Base-by-base conservation (phyloP, 2,797 vertebrate genomes). In the Taeniopygia guttata region DNA sequence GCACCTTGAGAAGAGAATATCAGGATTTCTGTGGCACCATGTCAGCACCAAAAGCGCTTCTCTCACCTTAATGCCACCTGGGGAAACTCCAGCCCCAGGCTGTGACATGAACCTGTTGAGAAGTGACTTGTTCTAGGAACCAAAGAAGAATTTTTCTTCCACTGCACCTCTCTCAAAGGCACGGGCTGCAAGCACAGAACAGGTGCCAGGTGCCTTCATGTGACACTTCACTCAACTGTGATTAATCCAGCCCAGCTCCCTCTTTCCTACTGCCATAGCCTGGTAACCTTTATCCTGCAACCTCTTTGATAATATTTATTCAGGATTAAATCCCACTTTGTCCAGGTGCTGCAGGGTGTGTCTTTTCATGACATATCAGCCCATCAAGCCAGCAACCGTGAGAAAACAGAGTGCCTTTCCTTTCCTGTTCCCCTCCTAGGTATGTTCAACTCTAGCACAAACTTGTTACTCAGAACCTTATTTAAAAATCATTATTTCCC, bases 41-140 rank as follows among this genome's bases (percentile, higher is more conserved):
- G 8, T 11, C 46, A 78, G 54, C 46, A 54, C 16, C 42, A 32
- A 32, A 70, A 45, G 12, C 62, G 66, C 48, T 49, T 17, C 30
- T 42, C 75, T 43, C 46, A 60, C 60, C 52, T 87, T 27, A 54
- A 46, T 19, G 60, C 27, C 66, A 64, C 1, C 34, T 73, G 77
- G 32, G 2, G 32, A 22, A 90, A 64, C 48, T 49, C n/a, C 49
- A 38, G 4, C 19, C n/a, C 40, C 25, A 22, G 0, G 0, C 34
- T 40, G 58, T 4, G 49, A 58, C 55, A 34, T 10, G 8, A 67
- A 73, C 32, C 66, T 75, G 19, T 4, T 27, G 58, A 64, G 30
- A 70, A 91, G 20, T 22, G 42, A 56, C 30, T 66, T 32, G 7
- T 4, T 80, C 45, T n/a, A 36, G 43, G n/a, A 91, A 75, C 2